Conservation (phyloP, 2,797 vertebrate genomes). For the Aeoliscus strigatus region DNA sequence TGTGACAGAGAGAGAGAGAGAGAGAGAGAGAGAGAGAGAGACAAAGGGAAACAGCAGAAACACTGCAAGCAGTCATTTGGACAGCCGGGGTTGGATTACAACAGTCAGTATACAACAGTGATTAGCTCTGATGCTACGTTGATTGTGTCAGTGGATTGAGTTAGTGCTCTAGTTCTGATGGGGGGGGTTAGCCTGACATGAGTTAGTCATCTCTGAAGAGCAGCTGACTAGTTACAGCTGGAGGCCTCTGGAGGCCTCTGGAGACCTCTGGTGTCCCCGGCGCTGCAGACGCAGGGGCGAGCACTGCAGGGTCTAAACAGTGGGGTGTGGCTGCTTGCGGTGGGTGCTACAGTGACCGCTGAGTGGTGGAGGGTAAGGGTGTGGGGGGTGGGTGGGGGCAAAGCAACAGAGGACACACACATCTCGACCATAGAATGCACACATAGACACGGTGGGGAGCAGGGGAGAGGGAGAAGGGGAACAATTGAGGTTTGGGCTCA, state of each 20-base stretch:
- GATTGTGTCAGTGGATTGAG: constrained; percentile 50
- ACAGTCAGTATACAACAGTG: constrained; percentile 40
- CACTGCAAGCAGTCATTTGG: constrained; percentile 68
- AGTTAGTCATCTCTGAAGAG: constrained; percentile 72
- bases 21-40: constrained; percentile 16
- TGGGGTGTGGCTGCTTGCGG: constrained; percentile 25
- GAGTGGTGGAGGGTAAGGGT: constrained; percentile 57
- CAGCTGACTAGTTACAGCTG: constrained; percentile 33
- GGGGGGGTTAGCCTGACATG: constrained; percentile 68
- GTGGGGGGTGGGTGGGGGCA: constrained; percentile 32
- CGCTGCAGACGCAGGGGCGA: constrained; percentile 20
- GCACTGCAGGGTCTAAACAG: constrained; percentile 20
- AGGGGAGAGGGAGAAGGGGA: constrained; percentile 21
- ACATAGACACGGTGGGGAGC: constrained; percentile 67
- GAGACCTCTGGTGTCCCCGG: constrained; percentile 28
- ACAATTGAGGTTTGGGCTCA: constrained; percentile 48
- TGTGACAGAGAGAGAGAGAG: constrained; percentile 22
- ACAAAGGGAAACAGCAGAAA: constrained; percentile 32
- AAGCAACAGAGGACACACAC: constrained; percentile 69
- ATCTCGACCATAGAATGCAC: constrained; percentile 65
- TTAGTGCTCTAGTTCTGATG: constrained; percentile 77
- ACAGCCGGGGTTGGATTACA: constrained; percentile 66
- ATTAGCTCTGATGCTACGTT: constrained; percentile 57
- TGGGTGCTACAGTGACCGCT: constrained; percentile 49
- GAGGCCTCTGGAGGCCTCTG: too few relatives aligned